These are phyloP conservation scores for Clostera curtula DNA, from an alignment of 2,888 invertebrate species.

Conservation along the genomic window DNA sequence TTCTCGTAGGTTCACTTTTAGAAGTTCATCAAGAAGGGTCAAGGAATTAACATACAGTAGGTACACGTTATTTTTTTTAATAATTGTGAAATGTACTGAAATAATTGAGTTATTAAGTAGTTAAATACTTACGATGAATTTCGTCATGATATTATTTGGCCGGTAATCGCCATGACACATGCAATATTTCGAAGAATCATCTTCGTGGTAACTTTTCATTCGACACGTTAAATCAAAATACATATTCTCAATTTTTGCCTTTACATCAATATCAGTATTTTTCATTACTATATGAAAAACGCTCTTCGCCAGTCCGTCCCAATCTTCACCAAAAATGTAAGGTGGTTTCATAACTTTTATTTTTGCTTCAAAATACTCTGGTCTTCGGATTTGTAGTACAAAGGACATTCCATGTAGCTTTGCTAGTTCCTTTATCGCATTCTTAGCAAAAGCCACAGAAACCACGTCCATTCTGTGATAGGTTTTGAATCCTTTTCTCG, in stretches of 20 bases:
- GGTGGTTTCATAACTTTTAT: slow-evolving; percentile 19
- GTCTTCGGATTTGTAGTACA: slow-evolving; percentile 26
- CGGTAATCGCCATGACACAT: slow-evolving; percentile 36
- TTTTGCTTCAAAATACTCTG: slow-evolving; percentile 31
- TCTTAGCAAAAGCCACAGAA: slow-evolving; percentile 28
- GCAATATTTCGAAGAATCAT: slow-evolving; percentile 15
- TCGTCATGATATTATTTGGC: slow-evolving; percentile 29
- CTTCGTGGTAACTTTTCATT: slow-evolving; percentile 17
- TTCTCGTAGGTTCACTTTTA: too few species aligned
- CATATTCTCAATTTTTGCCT: slow-evolving; percentile 18
- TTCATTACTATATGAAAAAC: slow-evolving; percentile 16
- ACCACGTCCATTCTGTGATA: slow-evolving; percentile 29
- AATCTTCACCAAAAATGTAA: slow-evolving; percentile 17
- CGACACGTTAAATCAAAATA: slow-evolving; percentile 16
- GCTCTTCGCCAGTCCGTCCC: slow-evolving; percentile 19
- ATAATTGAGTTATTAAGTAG: too few species aligned
- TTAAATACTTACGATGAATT: slow-evolving; percentile 25
- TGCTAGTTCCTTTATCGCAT: slow-evolving; percentile 32
- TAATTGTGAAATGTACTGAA: too few species aligned
- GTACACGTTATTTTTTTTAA: too few species aligned
- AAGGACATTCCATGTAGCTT: slow-evolving; percentile 40
- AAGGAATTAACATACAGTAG: too few species aligned
- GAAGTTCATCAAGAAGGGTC: too few species aligned
- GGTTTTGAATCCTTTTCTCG: slow-evolving; percentile 27
- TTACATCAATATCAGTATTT: slow-evolving; percentile 19